Percentiles rank a stretch among this genome's conserved stretches.
Conservation (phyloP, 2,888 invertebrate genomes). For the Orthosia incerta region DNA sequence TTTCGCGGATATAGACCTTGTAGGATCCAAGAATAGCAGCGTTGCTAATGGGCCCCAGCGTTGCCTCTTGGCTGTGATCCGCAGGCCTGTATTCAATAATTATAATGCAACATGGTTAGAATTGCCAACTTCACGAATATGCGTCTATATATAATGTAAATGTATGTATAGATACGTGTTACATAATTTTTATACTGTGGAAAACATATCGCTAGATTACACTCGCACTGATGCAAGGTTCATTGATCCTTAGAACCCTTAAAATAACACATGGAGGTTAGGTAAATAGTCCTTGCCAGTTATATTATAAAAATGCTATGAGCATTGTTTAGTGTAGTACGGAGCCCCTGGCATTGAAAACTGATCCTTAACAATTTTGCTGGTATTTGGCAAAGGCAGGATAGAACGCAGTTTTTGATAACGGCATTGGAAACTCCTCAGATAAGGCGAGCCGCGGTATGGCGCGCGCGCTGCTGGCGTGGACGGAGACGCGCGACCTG, state of each 20-base stretch:
- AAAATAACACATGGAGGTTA: too few relatives aligned
- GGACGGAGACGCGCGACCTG: conserved; percentile 81
- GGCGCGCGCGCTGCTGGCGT: conserved; percentile 79
- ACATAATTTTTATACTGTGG: background rate
- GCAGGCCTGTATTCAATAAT: too few relatives aligned
- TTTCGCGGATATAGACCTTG: too few relatives aligned
- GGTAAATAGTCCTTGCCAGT: background rate
- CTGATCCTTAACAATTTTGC: background rate
- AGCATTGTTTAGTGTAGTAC: background rate
- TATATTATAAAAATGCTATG: too few relatives aligned
- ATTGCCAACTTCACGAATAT: background rate
- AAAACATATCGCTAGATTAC: background rate
- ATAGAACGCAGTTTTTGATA: background rate
- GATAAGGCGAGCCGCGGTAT: conserved; percentile 80
- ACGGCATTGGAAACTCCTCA: conserved; percentile 65
- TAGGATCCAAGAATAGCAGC: too few relatives aligned
- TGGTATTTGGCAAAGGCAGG: too few relatives aligned
- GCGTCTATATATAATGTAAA: background rate
- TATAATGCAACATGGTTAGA: background rate
- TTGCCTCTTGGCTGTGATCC: too few relatives aligned
- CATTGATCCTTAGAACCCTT: too few relatives aligned
- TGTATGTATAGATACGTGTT: background rate
- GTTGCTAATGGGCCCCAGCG: too few relatives aligned
- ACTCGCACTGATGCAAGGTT: background rate
- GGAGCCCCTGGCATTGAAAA: background rate